These are phyloP conservation scores for Glaucidium brasilianum DNA, from an alignment of 2,113 vertebrate genomes.

Conservation along the genomic window DNA sequence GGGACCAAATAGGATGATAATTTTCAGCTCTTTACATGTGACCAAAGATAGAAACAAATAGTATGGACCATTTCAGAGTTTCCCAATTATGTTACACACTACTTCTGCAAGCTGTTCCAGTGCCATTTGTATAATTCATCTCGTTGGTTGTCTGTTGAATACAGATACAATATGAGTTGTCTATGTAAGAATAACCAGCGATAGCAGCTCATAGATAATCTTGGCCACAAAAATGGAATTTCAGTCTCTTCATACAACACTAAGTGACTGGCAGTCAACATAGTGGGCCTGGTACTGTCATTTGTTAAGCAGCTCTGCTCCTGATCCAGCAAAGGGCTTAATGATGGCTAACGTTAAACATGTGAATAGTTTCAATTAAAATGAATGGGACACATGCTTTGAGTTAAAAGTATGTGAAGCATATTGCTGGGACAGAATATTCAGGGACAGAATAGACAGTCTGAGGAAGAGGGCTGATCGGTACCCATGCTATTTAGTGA, in stretches of 20 bases:
- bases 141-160: background rate
- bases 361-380: slow-evolving; percentile 11
- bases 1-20: background rate
- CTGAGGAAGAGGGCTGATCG: background rate
- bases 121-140: background rate
- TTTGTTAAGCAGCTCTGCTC: background rate
- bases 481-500: background rate
- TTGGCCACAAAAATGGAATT: background rate
- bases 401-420: background rate
- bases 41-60: background rate
- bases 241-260: background rate
- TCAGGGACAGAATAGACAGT: background rate
- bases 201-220: background rate
- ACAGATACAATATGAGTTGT: background rate
- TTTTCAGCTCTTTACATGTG: slow-evolving; percentile 14
- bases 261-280: background rate
- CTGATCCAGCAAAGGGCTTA: background rate
- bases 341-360: background rate
- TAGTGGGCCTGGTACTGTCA: background rate
- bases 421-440: background rate
- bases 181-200: background rate
- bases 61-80: background rate
- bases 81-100: background rate
- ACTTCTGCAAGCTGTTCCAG: background rate
- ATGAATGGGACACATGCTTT: background rate